Evolutionary conservation across 2,797 vertebrate genomes (phyloP).

Genomic region (Cirrhinus molitorella): DNA sequence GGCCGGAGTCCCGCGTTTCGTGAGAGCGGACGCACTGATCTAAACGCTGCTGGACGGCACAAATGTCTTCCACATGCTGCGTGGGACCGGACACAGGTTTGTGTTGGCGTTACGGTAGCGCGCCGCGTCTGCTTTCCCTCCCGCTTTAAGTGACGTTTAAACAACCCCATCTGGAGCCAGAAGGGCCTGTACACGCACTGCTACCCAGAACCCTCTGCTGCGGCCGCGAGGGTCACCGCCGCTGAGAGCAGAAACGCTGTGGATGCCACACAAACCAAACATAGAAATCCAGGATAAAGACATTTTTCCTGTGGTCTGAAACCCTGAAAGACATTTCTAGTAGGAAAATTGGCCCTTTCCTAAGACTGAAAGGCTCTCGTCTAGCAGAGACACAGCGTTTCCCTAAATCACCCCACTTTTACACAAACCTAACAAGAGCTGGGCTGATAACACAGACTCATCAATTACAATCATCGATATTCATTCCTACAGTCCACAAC

Average conservation of each 20-base stretch:
- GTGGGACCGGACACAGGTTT: conserved; percentile 1
- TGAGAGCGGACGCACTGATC: conserved; percentile 4
- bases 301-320: conserved; percentile 22
- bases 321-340: background rate
- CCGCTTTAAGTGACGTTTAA: conserved; percentile 19
- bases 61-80: background rate
- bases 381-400: background rate
- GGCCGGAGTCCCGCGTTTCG: background rate
- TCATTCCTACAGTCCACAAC: too few species aligned
- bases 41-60: background rate
- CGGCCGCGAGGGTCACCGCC: conserved; percentile 4
- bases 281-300: conserved; percentile 6
- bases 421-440: too few species aligned
- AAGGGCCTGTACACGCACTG: background rate
- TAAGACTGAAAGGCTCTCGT: background rate
- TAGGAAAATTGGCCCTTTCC: background rate
- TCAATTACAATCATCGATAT: too few species aligned
- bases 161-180: conserved; percentile 34
- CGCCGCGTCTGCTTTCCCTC: background rate
- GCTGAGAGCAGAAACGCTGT: background rate
- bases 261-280: conserved; percentile 34
- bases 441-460: too few species aligned
- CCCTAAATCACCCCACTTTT: background rate
- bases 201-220: conserved; percentile 42
- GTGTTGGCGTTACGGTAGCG: background rate